A percentile compares a stretch with the other conserved stretches of the same genome.
Evolutionary conservation across 2,797 vertebrate species (phyloP).

Genomic region (Sebastes taczanowskii): DNA sequence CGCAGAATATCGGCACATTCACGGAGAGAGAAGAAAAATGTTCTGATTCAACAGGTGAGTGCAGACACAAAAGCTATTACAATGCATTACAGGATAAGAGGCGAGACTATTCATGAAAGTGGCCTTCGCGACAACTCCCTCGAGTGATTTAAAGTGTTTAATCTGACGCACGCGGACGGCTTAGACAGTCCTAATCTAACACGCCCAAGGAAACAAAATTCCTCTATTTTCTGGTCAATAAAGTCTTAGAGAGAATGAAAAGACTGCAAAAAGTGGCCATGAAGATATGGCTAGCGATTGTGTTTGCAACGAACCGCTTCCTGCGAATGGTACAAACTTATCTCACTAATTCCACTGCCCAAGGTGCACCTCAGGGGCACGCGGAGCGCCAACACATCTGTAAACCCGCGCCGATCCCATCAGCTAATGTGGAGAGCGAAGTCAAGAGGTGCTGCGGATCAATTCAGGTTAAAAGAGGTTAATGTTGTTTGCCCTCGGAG

Average conservation of each 20-base stretch:
- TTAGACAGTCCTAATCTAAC: constrained; percentile 50
- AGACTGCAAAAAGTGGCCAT: background rate
- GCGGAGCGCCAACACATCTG: background rate
- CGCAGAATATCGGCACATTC: constrained; percentile 16
- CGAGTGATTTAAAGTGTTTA: constrained; percentile 53
- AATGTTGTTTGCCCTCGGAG: constrained; percentile 42
- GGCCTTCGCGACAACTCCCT: constrained; percentile 40
- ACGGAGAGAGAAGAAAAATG: background rate
- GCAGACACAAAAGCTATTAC: constrained; percentile 38
- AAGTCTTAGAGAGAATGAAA: constrained; percentile 19
- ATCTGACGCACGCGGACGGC: constrained; percentile 36
- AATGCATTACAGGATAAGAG: constrained; percentile 37
- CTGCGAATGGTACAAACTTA: constrained; percentile 24
- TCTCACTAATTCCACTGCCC: constrained; percentile 21
- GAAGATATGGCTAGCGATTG: constrained; percentile 24
- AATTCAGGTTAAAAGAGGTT: constrained; percentile 60
- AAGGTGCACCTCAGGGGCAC: background rate
- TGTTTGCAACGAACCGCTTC: constrained; percentile 19
- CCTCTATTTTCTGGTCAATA: constrained; percentile 44
- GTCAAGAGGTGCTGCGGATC: constrained; percentile 33
- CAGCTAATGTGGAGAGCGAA: constrained; percentile 29
- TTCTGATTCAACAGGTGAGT: constrained; percentile 51
- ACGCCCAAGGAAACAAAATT: constrained; percentile 28
- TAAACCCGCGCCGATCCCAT: constrained; percentile 7
- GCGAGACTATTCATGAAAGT: constrained; percentile 42